Evolutionary conservation across 1,140 invertebrate species (phyloP), one percentile per base, ranked within the genome.

Genomic region (Drosophila nigromelanica): DNA sequence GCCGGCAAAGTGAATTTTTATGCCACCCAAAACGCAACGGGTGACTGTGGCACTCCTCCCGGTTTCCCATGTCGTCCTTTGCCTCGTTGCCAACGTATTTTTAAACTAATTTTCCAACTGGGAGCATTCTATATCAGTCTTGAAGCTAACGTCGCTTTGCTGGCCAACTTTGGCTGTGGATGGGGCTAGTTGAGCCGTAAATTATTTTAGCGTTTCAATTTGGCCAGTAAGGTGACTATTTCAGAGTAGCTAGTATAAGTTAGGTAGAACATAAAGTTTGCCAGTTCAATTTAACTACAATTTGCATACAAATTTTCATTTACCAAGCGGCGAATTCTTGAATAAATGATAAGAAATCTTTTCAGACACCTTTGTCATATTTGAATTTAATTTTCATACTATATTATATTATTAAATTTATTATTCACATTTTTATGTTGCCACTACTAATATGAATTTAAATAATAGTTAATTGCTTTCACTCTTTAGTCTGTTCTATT

Each of bases 21-120:
- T 73, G 83, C 82, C 83, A 87, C 72, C 83, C 83, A 70, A 71
- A 89, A 79, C 68, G 79, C 64, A 76, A 40, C 47, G 8, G 45
- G 35, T 15, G 21, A 11, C 21, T 12, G 35, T 37, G 40, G 45
- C 59, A 39, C 54, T 27, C 40, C 43, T 42, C 3, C 18, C 33
- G 7, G 33, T 27, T 6, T 6, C 27, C 27, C 5, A 37, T 50
- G 50, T 42, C 37, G 42, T 60, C 60, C 43, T 58, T 51, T 37
- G 45, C 54, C 67, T 43, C 54, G 50, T 48, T 40, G 68, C 55
- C 70, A 71, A 83, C 78, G 79, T 86, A 82, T 86, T 82, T 89
- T 89, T 82, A 86, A 86, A 86, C 82, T 86, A 86, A 86, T 86
- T 86, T 87, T 87, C 83, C 82, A 86, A 86, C 82, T 86, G 82